Conservation (phyloP, 30 jellyfish, hydroid and myxozoan species). For the Rhopilema esculentum region DNA sequence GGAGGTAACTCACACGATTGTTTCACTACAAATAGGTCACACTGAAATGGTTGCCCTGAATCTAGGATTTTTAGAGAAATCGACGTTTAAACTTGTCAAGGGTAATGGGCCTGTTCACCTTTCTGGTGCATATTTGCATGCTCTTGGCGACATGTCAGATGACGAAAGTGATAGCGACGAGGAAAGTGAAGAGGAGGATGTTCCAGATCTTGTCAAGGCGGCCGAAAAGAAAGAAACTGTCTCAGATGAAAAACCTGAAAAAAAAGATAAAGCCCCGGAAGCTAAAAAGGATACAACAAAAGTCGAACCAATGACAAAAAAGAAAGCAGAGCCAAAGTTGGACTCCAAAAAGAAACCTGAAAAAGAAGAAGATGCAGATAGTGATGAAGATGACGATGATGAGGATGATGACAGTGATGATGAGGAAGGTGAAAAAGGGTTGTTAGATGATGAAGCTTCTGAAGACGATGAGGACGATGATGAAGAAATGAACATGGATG, state of each 20-base stretch:
- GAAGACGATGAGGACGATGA: constrained; percentile 71
- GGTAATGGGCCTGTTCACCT: constrained; percentile 94
- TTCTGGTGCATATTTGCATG: constrained; percentile 82
- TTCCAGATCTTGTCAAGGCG: constrained; percentile 72
- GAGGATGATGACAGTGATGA: constrained; percentile 26
- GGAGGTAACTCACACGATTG: constrained; percentile 72
- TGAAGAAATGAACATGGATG: constrained; percentile 68
- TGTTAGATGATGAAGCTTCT: constrained; percentile 22
- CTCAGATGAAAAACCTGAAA: constrained; percentile 56
- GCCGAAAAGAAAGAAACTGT: constrained; percentile 68
- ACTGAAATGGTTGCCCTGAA: constrained; percentile 80
- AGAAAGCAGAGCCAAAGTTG: constrained; percentile 13
- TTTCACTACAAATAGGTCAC: constrained; percentile 76
- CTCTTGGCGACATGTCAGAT: constrained; percentile 54
- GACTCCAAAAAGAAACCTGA: constrained; percentile 34
- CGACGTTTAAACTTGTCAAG: constrained; percentile 71
- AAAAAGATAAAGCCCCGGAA: constrained; percentile 5
- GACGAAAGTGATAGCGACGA: constrained; percentile 71
- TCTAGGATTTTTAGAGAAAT: constrained; percentile 74
- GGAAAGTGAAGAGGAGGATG: constrained; percentile 76
- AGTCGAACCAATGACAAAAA: not conserved
- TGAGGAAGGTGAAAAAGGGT: not conserved
- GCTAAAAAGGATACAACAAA: not conserved
- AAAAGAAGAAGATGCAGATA: constrained; percentile 46
- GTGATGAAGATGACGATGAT: not conserved